phyloP scores from a whole-genome alignment of 2,888 invertebrate species.

The Leucoptera coffeella region DNA sequence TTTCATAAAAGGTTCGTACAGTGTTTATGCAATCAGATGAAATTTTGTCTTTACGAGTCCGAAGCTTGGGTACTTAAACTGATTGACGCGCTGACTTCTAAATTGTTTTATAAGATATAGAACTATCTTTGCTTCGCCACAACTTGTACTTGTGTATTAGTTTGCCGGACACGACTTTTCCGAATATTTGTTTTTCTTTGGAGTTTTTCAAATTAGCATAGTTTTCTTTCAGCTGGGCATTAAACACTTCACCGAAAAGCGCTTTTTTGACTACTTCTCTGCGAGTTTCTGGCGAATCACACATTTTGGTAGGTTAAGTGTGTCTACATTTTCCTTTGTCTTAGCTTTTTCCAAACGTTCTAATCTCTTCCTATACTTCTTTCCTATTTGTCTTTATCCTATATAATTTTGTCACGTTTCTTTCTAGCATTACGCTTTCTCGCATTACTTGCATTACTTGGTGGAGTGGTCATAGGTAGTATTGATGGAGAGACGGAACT shows the following conservation, averaged over 20 bases:
- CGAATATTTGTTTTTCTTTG: conserved; percentile 6
- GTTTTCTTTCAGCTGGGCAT: conserved; percentile 7
- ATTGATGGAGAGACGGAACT: too few relatives aligned
- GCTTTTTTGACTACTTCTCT: conserved; percentile 8
- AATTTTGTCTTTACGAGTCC: too few relatives aligned
- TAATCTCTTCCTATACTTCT: conserved; percentile 8
- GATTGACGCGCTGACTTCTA: conserved; percentile 6
- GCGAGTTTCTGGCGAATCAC: conserved; percentile 7
- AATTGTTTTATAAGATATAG: conserved; percentile 7
- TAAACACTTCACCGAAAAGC: conserved; percentile 8
- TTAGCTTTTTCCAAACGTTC: conserved; percentile 7
- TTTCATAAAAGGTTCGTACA: too few relatives aligned
- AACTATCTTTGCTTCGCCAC: conserved; percentile 3
- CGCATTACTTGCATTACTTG: too few relatives aligned
- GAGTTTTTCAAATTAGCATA: conserved; percentile 6
- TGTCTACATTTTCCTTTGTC: conserved; percentile 6
- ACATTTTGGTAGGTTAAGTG: conserved; percentile 9
- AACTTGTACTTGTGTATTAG: conserved; percentile 6
- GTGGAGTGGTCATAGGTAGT: too few relatives aligned
- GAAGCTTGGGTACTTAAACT: conserved; percentile 2
- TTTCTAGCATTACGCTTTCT: too few relatives aligned
- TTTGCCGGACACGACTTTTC: conserved; percentile 6
- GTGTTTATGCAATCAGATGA: too few relatives aligned
- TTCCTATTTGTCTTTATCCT: conserved; percentile 3
- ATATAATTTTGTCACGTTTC: conserved; percentile 3